Evolutionary conservation across 2,888 invertebrate genomes (phyloP), one percentile per base, ranked within the genome.

Genomic region (Axea sp.): DNA sequence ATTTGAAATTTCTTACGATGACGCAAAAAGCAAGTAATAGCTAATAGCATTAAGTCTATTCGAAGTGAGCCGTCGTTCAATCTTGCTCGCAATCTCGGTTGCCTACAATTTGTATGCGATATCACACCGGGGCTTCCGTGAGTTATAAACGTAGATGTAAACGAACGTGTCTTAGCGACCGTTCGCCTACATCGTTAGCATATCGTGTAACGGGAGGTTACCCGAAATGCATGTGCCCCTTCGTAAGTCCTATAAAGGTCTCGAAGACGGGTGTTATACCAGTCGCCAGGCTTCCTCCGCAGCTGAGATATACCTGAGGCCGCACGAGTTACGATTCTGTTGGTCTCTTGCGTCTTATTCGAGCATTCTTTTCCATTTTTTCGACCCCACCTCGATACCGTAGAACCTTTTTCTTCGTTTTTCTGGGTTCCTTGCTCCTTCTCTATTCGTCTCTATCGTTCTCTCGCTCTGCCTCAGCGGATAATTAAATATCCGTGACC

Each of bases 401-500:
- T 26, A 19, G 14, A 30, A 14, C 37, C 24, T 55, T 47, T 57
- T 49, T 33, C 62, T 14, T 64, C 47, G 24, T 26, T 49, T 62
- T 59, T 33, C 37, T 47, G 53, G 41, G 19, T 57, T 30, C 30
- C 60, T 76, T 28, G 37, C 47, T 35, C 55, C 22, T 15, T 57
- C 37, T 67, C 33, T 19, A 6, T 55, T 14, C 31, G 11, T 26
- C 49, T 59, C 30, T 14, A 43, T 49, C 37, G 60, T 24, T 17
- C 12, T 43, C 31, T 53, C 60, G 26, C 41, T 55, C 59, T 41
- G 9, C 47, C 33, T 37, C 68, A 41, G 45, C 69, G 78, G 82
- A 81, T 83, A 84, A 84, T 84, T 84, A 84, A 84, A 84, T 84
- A 84, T 81, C 81, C 78, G 75, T 79, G 79, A 80, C 76, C 76